These are phyloP conservation scores for Arion vulgaris DNA, from an alignment of 1,140 invertebrate species.

Conservation along the genomic window DNA sequence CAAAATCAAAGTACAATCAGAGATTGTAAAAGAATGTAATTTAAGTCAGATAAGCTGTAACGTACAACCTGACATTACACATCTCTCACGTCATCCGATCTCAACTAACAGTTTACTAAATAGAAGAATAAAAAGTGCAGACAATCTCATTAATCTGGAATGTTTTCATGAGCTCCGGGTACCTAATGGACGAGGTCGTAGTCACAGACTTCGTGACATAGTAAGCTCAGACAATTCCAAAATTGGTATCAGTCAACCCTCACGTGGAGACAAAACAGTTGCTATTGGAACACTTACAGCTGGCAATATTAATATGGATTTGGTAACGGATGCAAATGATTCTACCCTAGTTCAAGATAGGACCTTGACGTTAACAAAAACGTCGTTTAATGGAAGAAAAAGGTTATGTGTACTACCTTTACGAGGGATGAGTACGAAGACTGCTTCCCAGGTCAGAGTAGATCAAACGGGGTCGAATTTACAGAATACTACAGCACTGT, in stretches of 20 bases:
- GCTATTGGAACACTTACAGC: background rate
- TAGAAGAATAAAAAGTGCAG: conserved; percentile 19
- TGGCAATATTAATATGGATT: conserved; percentile 9
- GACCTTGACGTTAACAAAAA: conserved; percentile 29
- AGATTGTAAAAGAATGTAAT: no score
- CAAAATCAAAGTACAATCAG: conserved; percentile 23
- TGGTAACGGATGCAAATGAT: background rate
- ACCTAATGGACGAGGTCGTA: background rate
- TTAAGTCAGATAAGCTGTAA: background rate
- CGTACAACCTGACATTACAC: background rate
- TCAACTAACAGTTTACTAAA: conserved; percentile 23
- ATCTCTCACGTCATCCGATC: background rate
- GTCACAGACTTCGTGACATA: background rate
- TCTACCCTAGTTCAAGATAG: background rate
- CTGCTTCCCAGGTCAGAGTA: background rate
- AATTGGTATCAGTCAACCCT: background rate
- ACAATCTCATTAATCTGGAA: conserved; percentile 12
- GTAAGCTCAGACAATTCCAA: background rate
- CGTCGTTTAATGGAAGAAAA: conserved; percentile 16
- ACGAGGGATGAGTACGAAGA: conserved; percentile 20
- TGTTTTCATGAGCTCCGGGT: background rate
- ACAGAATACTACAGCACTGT: background rate
- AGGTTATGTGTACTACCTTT: conserved; percentile 2
- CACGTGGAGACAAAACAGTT: background rate
- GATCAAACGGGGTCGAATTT: background rate